These are phyloP conservation scores for Megaustenia siamemsis DNA, from an alignment of 2,888 invertebrate genomes.

Conservation along the genomic window DNA sequence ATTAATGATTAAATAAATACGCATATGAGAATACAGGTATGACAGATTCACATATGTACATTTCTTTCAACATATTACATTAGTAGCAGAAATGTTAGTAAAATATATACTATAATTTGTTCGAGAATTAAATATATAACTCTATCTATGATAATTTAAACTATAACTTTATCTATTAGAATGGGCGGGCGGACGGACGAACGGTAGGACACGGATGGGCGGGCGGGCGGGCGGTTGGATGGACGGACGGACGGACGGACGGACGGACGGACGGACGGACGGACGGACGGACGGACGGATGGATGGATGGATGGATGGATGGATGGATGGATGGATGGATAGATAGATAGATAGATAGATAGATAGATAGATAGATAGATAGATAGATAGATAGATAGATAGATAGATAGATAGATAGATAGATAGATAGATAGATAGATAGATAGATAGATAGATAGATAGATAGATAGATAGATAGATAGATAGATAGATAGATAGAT, in stretches of 20 bases:
- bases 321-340: not conserved
- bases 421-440: not conserved
- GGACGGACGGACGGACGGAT: not conserved
- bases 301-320: not conserved
- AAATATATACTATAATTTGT: too few relatives aligned
- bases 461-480: not conserved
- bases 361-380: constrained; percentile 15
- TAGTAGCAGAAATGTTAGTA: too few relatives aligned
- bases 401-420: not conserved
- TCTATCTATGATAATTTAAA: too few relatives aligned
- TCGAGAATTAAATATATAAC: too few relatives aligned
- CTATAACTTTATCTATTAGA: too few relatives aligned
- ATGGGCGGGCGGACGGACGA: not conserved
- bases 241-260: not conserved
- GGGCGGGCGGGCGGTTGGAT: not conserved
- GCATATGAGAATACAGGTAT: too few relatives aligned
- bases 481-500: constrained; percentile 1
- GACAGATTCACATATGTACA: too few relatives aligned
- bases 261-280: not conserved
- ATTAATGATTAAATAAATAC: too few relatives aligned
- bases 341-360: constrained; percentile 9
- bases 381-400: constrained; percentile 13
- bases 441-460: not conserved
- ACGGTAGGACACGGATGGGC: not conserved
- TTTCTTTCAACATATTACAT: too few relatives aligned